Evolutionary conservation across 2,113 vertebrate species (phyloP).

Genomic region (Anolis carolinensis): DNA sequence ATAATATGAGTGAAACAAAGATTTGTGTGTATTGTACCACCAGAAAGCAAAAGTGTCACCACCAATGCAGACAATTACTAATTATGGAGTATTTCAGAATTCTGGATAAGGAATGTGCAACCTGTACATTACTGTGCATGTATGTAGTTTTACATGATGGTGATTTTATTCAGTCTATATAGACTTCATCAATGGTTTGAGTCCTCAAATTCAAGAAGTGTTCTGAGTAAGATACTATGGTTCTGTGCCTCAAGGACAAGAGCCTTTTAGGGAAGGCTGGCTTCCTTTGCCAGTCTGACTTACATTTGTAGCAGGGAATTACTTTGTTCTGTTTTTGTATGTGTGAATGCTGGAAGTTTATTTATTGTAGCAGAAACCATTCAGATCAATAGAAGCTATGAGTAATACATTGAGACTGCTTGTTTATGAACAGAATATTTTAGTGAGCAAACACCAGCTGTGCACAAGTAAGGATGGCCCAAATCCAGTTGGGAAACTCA

Average conservation of each 20-base stretch:
- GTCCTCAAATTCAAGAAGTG: background rate
- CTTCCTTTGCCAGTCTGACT: slow-evolving; percentile 55
- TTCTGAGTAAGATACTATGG: background rate
- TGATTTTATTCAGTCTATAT: background rate
- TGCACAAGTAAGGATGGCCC: slow-evolving; percentile 72
- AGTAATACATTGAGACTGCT: slow-evolving; percentile 70
- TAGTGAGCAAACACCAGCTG: slow-evolving; percentile 77
- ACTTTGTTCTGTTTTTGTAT: slow-evolving; percentile 15
- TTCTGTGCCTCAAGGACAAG: slow-evolving; percentile 57
- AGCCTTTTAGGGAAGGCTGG: slow-evolving; percentile 50
- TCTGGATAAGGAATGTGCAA: no score
- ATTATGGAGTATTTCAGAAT: no score
- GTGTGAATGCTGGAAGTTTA: slow-evolving; percentile 65
- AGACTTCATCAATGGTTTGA: background rate
- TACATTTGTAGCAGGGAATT: slow-evolving; percentile 55
- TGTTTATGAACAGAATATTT: slow-evolving; percentile 76
- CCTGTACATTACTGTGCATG: background rate
- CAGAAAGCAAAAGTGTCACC: no score
- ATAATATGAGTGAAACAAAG: no score
- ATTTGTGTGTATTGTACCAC: no score
- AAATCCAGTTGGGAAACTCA: slow-evolving; percentile 66
- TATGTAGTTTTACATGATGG: background rate
- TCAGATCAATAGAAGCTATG: slow-evolving; percentile 71
- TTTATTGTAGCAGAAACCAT: slow-evolving; percentile 72
- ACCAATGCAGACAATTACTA: no score